These are phyloP conservation scores for Brachypterus glaber DNA, from an alignment of 2,888 invertebrate species.

Conservation along the genomic window DNA sequence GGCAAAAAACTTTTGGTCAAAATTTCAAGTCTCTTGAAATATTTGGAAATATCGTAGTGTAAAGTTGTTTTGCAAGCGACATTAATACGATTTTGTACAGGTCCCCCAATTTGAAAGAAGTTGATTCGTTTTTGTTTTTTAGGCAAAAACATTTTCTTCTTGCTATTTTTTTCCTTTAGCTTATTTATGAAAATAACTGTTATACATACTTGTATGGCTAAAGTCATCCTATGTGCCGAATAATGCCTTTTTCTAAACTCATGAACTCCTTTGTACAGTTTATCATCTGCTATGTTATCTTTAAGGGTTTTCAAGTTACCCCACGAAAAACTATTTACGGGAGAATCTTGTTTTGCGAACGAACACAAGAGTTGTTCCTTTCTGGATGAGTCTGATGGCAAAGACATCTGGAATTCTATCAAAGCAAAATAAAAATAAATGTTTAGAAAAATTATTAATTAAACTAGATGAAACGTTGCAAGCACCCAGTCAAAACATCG, in stretches of 20 bases:
- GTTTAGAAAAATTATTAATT: background rate
- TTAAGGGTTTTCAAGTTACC: conserved; percentile 69
- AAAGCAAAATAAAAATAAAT: conserved; percentile 5
- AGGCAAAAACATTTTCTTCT: no score
- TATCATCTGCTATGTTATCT: conserved; percentile 56
- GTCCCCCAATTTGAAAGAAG: background rate
- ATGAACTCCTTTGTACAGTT: conserved; percentile 59
- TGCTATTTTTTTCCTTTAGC: no score
- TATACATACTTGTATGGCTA: conserved; percentile 63
- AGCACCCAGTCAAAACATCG: no score
- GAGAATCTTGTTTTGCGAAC: conserved; percentile 59
- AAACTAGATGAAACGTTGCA: no score
- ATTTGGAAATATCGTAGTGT: no score
- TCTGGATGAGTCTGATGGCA: conserved; percentile 64
- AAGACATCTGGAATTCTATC: conserved; percentile 72
- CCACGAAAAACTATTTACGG: conserved; percentile 74
- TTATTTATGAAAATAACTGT: no score
- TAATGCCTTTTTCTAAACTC: conserved; percentile 71
- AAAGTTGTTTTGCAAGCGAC: no score
- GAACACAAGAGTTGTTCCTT: conserved; percentile 66
- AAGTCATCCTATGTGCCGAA: conserved; percentile 79
- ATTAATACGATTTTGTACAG: no score
- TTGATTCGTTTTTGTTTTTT: no score
- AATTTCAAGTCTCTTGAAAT: no score
- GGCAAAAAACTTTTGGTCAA: no score